phyloP scores from a whole-genome alignment of 2,888 invertebrate genomes.

The Melinaea menophilus region DNA sequence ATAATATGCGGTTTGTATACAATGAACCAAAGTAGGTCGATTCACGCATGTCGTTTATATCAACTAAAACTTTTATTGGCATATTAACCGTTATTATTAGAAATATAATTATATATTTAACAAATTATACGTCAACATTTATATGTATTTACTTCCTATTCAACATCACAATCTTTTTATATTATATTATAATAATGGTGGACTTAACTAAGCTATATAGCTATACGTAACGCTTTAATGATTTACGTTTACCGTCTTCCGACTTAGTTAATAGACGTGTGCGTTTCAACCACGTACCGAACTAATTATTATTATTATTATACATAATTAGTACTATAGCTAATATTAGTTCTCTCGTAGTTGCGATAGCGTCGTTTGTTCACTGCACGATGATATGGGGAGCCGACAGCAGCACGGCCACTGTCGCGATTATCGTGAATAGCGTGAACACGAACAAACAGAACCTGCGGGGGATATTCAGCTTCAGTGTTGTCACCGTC shows the following conservation, averaged over 20 bases:
- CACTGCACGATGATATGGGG: conserved; percentile 97
- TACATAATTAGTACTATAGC: conserved; percentile 45
- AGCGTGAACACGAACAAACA: conserved; percentile 97
- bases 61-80: conserved; percentile 34
- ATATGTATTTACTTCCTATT: conserved; percentile 64
- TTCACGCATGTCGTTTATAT: conserved; percentile 27
- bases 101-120: conserved; percentile 61
- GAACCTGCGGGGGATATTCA: conserved; percentile 79
- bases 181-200: conserved; percentile 62
- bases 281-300: conserved; percentile 71
- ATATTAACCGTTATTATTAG: conserved; percentile 44
- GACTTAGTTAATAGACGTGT: conserved; percentile 66
- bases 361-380: conserved; percentile 36
- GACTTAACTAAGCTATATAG: conserved; percentile 53
- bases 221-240: conserved; percentile 44
- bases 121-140: conserved; percentile 69
- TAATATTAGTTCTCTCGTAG: conserved; percentile 70
- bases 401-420: conserved; percentile 93
- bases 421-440: conserved; percentile 95
- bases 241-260: conserved; percentile 63
- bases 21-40: conserved; percentile 33
- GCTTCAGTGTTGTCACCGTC: conserved; percentile 6
- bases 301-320: conserved; percentile 34
- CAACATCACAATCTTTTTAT: conserved; percentile 74
- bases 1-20: conserved; percentile 23